Conservation (phyloP, 1,140 invertebrate species). For the Phymorhynchus buccinoides region DNA sequence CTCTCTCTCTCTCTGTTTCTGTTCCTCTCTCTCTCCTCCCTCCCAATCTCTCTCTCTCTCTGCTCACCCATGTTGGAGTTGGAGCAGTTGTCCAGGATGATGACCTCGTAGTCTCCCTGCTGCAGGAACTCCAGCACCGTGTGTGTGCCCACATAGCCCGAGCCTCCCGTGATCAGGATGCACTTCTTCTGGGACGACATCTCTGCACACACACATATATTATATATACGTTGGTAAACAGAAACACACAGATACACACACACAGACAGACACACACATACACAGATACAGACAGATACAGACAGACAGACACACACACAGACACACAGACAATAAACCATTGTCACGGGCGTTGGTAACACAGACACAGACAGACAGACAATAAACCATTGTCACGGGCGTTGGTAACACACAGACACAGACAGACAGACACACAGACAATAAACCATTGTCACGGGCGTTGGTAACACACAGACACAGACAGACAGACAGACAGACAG, state of each 20-base stretch:
- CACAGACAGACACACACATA: neutral
- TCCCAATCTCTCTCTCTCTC: neutral
- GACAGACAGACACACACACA: neutral
- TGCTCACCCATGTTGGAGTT: slow-evolving; percentile 70
- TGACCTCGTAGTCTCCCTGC: slow-evolving; percentile 80
- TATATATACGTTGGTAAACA: neutral
- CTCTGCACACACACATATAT: neutral
- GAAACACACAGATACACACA: neutral
- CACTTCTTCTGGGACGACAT: slow-evolving; percentile 23
- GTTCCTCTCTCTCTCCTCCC: neutral
- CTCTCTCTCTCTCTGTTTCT: no score
- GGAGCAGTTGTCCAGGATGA: slow-evolving; percentile 79
- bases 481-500: no score
- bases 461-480: no score
- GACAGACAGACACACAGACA: no score
- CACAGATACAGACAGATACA: neutral
- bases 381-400: neutral
- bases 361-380: neutral
- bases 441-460: no score
- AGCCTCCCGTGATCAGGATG: slow-evolving; percentile 92
- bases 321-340: no score
- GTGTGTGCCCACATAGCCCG: slow-evolving; percentile 97
- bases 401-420: no score
- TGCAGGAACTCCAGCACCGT: slow-evolving; percentile 90
- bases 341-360: neutral